Evolutionary conservation across 2,113 vertebrate genomes (phyloP).

Genomic region (Cebidichthys violaceus): DNA sequence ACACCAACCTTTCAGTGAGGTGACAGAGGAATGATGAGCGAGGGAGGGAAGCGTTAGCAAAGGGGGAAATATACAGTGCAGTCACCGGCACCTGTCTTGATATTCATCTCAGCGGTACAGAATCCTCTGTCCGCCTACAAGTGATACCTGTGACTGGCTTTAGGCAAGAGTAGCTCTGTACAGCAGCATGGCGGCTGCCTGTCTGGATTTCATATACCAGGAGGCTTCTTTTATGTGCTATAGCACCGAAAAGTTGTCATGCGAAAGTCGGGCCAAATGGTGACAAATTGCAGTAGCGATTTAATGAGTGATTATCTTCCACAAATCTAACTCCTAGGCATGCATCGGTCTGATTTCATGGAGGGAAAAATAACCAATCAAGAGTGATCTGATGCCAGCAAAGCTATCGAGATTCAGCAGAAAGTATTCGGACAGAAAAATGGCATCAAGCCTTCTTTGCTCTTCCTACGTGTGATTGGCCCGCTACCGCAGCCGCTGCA

Average conservation of each 20-base stretch:
- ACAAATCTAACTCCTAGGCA: neutral
- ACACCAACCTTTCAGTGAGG: constrained; percentile 65
- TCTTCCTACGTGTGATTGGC: neutral
- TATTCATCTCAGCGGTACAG: constrained; percentile 64
- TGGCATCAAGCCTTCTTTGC: neutral
- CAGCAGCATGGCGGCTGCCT: constrained; percentile 4
- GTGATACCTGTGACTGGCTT: constrained; percentile 60
- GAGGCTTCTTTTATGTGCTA: constrained; percentile 1
- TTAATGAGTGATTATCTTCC: constrained; percentile 1
- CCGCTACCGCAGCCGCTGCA: neutral
- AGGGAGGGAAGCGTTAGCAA: constrained; percentile 53
- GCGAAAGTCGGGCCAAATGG: neutral
- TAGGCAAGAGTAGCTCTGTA: constrained; percentile 39
- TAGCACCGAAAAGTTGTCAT: constrained; percentile 1
- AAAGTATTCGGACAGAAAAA: neutral
- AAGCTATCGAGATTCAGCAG: neutral
- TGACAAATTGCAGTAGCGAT: neutral
- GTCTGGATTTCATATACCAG: constrained; percentile 15
- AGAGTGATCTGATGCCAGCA: neutral
- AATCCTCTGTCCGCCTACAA: constrained; percentile 66
- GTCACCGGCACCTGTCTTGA: constrained; percentile 62
- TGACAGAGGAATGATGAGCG: constrained; percentile 72
- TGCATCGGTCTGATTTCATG: neutral
- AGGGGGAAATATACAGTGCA: constrained; percentile 47
- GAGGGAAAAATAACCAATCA: neutral